A percentile compares a stretch with the other conserved stretches of the same genome.
phyloP scores from a whole-genome alignment of 30 jellyfish, hydroid and myxozoan species.

The Catostylus mosaicus region DNA sequence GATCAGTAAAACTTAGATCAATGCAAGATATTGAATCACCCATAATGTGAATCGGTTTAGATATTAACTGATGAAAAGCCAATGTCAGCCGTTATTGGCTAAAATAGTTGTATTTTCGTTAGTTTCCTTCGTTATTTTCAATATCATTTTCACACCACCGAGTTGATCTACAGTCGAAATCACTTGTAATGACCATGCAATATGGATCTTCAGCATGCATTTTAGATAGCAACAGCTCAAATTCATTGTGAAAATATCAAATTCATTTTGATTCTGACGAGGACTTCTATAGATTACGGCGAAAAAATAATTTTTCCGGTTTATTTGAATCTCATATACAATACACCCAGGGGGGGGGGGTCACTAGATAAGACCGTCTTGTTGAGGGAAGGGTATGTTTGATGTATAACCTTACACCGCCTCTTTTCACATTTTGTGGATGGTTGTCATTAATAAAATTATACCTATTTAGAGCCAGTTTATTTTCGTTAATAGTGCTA shows the following conservation, averaged over 20 bases:
- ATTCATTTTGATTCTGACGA: slow-evolving; percentile 34
- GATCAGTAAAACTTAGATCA: slow-evolving; percentile 41
- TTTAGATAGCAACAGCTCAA: slow-evolving; percentile 44
- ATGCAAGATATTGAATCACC: slow-evolving; percentile 53
- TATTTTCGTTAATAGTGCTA: slow-evolving; percentile 54
- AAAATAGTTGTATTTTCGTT: too few species aligned
- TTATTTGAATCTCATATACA: slow-evolving; percentile 28
- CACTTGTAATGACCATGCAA: slow-evolving; percentile 40
- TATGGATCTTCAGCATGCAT: slow-evolving; percentile 50
- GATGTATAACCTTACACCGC: slow-evolving; percentile 34
- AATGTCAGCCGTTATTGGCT: slow-evolving; percentile 44
- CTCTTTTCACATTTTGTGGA: slow-evolving; percentile 42
- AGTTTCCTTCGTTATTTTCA: slow-evolving; percentile 50
- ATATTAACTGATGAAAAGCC: slow-evolving; percentile 46
- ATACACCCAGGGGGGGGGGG: slow-evolving; percentile 39
- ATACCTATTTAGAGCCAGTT: slow-evolving; percentile 55
- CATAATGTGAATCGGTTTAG: slow-evolving; percentile 34
- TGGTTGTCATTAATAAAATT: slow-evolving; percentile 38
- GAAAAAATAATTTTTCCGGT: slow-evolving; percentile 35
- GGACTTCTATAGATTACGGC: slow-evolving; percentile 53
- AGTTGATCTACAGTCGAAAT: slow-evolving; percentile 47
- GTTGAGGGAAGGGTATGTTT: slow-evolving; percentile 31
- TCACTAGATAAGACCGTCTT: slow-evolving; percentile 34
- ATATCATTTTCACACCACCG: slow-evolving; percentile 53
- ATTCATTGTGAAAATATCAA: slow-evolving; percentile 27